Evolutionary conservation across 2,113 vertebrate species (phyloP), one percentile per base, ranked within the genome.

Genomic region (Catharus bicknelli): DNA sequence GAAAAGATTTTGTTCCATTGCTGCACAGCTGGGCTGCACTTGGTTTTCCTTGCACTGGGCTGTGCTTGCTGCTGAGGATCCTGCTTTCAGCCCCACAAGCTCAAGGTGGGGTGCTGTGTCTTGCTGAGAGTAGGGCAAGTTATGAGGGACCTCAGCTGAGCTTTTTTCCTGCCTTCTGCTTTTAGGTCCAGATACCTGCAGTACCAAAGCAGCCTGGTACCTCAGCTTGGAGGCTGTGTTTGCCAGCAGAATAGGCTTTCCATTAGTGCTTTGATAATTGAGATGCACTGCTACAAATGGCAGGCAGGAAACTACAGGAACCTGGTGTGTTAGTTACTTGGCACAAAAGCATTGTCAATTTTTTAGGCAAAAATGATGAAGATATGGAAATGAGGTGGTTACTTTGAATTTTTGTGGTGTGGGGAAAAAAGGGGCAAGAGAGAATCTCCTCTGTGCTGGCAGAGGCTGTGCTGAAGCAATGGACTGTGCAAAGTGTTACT

Each of bases 401-500:
- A 43, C 34, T 85, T 45, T 76, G 68, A 58, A 67, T 86, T 90
- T 34, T 54, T 2, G 0, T 32, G n/a, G 32, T 15, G 13, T 7
- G 13, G 15, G 50, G 47, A 42, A 16, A 75, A 82, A 76, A 3
- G 13, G 14, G 43, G 9, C 17, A 43, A 62, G 66, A 74, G 47
- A 63, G 47, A 81, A 84, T 90, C 34, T 9, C 5, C 40, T 63
- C 51, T 43, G 74, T 80, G 67, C 70, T 69, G 62, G 29, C 34
- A 26, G 78, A 69, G 22, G 16, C 82, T 63, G 61, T 27, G 30
- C 63, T 63, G 86, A 47, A 94, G 77, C 86, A 79, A 10, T 50
- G 5, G 2, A 22, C 63, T 73, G 50, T 92, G 53, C 48, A 15
- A 80, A 91, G 79, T 48, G 63, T 88, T 92, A 61, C 75, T 80